A percentile compares a stretch with the other conserved stretches of the same genome.
These are phyloP conservation scores for Lampris megalopsis DNA, from an alignment of 2,113 vertebrate genomes.

Conservation along the genomic window DNA sequence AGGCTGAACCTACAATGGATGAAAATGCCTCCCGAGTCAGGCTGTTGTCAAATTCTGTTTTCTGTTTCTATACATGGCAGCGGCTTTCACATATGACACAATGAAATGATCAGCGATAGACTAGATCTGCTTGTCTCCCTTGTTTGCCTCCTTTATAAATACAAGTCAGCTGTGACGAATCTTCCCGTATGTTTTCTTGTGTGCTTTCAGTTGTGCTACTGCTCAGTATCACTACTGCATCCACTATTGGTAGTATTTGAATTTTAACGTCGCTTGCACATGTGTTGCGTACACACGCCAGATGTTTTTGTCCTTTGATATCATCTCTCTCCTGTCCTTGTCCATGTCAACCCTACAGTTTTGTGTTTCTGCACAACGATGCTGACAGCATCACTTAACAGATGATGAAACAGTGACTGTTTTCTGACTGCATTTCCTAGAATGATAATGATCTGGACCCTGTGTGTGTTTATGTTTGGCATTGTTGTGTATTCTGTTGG, in stretches of 20 bases:
- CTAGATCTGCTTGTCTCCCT: background rate
- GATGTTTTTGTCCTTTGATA: background rate
- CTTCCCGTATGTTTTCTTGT: background rate
- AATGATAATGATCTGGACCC: background rate
- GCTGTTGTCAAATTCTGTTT: too few relatives aligned
- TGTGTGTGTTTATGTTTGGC: background rate
- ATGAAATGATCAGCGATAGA: too few relatives aligned
- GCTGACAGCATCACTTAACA: conserved; percentile 11
- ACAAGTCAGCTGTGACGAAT: background rate
- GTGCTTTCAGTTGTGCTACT: background rate
- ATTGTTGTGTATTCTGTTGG: background rate
- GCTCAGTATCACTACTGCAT: background rate
- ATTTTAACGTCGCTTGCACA: background rate
- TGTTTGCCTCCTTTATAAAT: background rate
- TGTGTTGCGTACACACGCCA: too few relatives aligned
- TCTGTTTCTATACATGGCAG: too few relatives aligned
- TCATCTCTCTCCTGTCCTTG: conserved; percentile 11
- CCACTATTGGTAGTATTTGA: background rate
- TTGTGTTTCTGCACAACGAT: conserved; percentile 12
- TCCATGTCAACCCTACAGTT: conserved; percentile 9
- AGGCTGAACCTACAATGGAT: too few relatives aligned
- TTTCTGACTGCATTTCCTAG: background rate
- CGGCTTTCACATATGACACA: too few relatives aligned
- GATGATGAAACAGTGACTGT: background rate
- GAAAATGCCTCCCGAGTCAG: too few relatives aligned